Evolutionary conservation across 2,797 vertebrate genomes (phyloP), one percentile per base, ranked within the genome.

Genomic region (Scleropages formosus): DNA sequence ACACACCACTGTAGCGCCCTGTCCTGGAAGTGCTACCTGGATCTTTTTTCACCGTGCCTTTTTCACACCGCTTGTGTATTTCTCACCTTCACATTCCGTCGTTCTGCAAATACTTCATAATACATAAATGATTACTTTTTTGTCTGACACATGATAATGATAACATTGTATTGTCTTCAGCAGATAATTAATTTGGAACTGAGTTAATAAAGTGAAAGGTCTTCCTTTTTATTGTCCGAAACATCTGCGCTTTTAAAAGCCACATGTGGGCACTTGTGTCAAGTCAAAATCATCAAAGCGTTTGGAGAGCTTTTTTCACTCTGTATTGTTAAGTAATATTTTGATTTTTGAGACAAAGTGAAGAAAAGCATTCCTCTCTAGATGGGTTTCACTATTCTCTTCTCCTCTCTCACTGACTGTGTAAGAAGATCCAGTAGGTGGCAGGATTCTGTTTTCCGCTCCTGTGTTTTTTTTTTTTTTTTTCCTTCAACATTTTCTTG

Each of bases 351-450:
- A 4, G 49, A 26, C 20, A 44, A 31, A 62, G 66, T 49, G 44
- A 15, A 61, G 67, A 49, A 13, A 26, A 47, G 13, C 12, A 49
- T 20, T 20, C 72, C 4, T 39, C 18, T 39, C 60, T 80, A 78
- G 73, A 74, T 82, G 53, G 69, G 80, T 66, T 53, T 16, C 80
- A 64, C 72, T 73, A 77, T 81, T 46, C 13, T 60, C 16, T 16
- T 69, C 6, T 58, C 16, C 63, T 31, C 31, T 69, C 65, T 49
- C 63, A 60, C 26, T 66, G 31, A 70, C 81, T 82, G 82, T 91
- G 88, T 81, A 82, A 70, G n/a, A 78, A 76, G 84, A 77, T 81
- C 92, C 92, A 93, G 91, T 89, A 93, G 92, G 87, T 89, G 92
- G 91, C 90, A 89, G 89, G 83, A 73, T 88, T 79, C 83, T 84